Base-by-base conservation (phyloP, 1,140 invertebrate species). In the Drosophila kepulauana region DNA sequence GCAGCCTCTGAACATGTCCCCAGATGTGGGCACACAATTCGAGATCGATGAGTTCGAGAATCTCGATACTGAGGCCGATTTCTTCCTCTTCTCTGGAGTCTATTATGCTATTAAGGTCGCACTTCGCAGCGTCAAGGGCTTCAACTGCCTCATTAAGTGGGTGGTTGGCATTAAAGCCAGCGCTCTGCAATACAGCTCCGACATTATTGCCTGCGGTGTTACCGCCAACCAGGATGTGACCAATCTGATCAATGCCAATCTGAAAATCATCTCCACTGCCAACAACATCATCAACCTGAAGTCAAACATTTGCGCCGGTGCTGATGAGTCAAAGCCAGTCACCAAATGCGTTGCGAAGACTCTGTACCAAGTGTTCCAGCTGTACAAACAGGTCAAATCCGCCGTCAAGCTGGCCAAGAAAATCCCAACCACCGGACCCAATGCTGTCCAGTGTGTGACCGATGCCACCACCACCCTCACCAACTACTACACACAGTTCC, bases 111-210 rank as follows among this genome's bases (percentile, higher is more conserved):
- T 86, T 3, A 75, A 81, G 62, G 3, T 7, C 0, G 13, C 20
- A 0, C 48, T 91, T 16, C 87, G 77, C 41, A 56, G 54, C 46
- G 10, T 81, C 1, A 91, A 91, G 66, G 87, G 87, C 15, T 51
- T 91, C 15, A 91, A 86, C 38, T 91, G 87, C 45, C 6, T 78
- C 10, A 7, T 90, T 7, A 80, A 86, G 46, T 86, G 82, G 79
- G 86, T 86, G 3, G 16, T 43, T 2, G 82, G 74, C 52, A 86
- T 91, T 33, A 16, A 81, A 69, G 49, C 11, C 11, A 86, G 72
- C 20, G 86, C 87, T n/a, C 6, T 41, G 20, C 46, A 54, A n/a
- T 91, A 76, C 57, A 71, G 70, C 51, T 10, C 3, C 1, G 46
- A 68, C 11, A 52, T 90, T 20, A 1, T 67, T 11, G 13, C 3